A percentile compares a stretch with the other conserved stretches of the same genome.
Evolutionary conservation across 2,888 invertebrate species (phyloP).

Genomic region (Cryptocheilus praepositus): DNA sequence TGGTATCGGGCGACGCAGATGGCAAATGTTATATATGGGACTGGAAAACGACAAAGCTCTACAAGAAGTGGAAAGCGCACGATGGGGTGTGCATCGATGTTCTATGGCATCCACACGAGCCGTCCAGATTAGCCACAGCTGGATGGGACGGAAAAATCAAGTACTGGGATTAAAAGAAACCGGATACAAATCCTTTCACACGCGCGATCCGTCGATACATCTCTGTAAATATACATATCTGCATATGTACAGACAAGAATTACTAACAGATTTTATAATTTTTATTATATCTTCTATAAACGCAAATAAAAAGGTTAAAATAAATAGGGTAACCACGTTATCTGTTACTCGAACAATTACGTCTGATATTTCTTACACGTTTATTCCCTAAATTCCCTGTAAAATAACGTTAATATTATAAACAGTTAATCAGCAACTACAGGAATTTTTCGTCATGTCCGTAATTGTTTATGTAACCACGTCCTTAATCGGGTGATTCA

Average conservation of each 20-base stretch:
- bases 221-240: conserved; percentile 21
- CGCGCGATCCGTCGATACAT: not conserved
- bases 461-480: too few relatives aligned
- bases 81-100: conserved; percentile 96
- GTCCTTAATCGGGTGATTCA: too few relatives aligned
- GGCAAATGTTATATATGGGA: conserved; percentile 99
- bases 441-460: not conserved
- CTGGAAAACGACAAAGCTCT: conserved; percentile 99
- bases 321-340: not conserved
- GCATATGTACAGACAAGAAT: too few relatives aligned
- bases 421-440: not conserved
- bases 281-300: not conserved
- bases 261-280: too few relatives aligned
- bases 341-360: too few relatives aligned
- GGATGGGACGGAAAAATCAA: conserved; percentile 99
- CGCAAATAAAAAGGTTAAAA: not conserved
- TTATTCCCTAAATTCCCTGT: too few relatives aligned
- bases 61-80: conserved; percentile 99
- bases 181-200: not conserved
- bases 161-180: conserved; percentile 92
- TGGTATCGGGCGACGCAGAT: conserved; percentile 98
- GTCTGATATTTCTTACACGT: not conserved
- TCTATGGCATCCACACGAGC: conserved; percentile 99
- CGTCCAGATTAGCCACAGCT: conserved; percentile 96
- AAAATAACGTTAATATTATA: not conserved